Conservation (phyloP, 1,140 invertebrate species). For the Colletes gigas region DNA sequence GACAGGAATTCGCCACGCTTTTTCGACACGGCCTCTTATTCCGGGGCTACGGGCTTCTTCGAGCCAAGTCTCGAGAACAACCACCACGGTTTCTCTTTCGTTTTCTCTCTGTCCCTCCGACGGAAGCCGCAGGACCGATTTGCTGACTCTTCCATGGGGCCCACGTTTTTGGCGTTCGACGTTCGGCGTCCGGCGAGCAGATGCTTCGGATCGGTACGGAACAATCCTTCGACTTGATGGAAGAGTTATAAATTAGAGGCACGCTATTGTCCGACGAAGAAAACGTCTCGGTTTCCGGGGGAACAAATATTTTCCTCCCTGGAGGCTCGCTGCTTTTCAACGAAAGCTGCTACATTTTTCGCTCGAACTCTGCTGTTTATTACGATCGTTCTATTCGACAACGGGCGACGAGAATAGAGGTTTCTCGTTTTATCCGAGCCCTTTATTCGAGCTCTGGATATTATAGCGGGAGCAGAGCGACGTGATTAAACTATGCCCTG, state of each 20-base stretch:
- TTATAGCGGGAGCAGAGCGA: no score
- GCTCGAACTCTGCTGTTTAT: neutral
- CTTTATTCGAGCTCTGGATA: no score
- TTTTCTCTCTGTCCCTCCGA: neutral
- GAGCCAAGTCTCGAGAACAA: conserved; percentile 24
- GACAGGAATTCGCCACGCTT: conserved; percentile 74
- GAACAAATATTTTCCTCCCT: conserved; percentile 36
- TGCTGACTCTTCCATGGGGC: neutral
- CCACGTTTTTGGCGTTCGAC: neutral
- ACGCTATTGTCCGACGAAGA: neutral
- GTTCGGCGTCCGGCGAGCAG: neutral
- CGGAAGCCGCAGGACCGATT: neutral
- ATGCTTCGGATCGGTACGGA: neutral
- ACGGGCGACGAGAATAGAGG: no score
- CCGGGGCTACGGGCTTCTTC: neutral
- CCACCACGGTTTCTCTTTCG: neutral
- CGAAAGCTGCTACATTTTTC: neutral
- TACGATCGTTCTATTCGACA: no score
- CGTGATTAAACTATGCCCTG: no score
- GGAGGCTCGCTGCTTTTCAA: neutral
- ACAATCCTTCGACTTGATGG: conserved; percentile 4
- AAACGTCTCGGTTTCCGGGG: conserved; percentile 21
- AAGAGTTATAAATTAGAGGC: conserved; percentile 47
- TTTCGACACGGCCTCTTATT: conserved; percentile 65
- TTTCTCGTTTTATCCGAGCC: no score